These are phyloP conservation scores for Nothura maculosa DNA, from an alignment of 2,797 vertebrate genomes.

Conservation along the genomic window DNA sequence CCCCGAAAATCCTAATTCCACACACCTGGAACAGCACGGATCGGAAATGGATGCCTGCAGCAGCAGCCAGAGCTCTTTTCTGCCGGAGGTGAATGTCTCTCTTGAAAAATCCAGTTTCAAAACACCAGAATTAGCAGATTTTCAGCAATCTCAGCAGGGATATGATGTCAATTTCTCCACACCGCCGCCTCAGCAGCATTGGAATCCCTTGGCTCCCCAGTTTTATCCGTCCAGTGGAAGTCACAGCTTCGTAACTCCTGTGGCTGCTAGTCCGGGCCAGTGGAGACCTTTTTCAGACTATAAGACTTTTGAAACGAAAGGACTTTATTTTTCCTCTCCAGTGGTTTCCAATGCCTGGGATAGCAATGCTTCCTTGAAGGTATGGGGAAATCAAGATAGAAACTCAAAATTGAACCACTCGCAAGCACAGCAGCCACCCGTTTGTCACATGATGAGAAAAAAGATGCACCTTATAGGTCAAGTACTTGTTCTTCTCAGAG, in stretches of 20 bases:
- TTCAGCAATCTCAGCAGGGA: constrained; percentile 20
- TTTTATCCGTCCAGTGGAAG: constrained; percentile 82
- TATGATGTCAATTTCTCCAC: constrained; percentile 52
- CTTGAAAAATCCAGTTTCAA: constrained; percentile 58
- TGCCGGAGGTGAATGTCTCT: constrained; percentile 17
- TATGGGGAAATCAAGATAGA: constrained; percentile 74
- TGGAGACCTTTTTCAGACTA: constrained; percentile 78
- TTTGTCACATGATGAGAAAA: constrained; percentile 77
- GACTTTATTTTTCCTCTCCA: constrained; percentile 80
- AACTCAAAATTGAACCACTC: constrained; percentile 62
- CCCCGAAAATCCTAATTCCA: constrained; percentile 24
- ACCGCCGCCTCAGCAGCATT: constrained; percentile 63
- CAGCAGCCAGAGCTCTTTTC: constrained; percentile 23
- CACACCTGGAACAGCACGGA: background rate
- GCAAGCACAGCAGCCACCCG: constrained; percentile 68
- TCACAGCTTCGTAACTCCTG: constrained; percentile 88
- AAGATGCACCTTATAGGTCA: constrained; percentile 84
- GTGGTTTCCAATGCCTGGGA: constrained; percentile 80
- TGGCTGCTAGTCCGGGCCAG: constrained; percentile 79
- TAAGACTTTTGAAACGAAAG: constrained; percentile 45
- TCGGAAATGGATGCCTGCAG: background rate
- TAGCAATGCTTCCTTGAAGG: constrained; percentile 62
- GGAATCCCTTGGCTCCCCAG: constrained; percentile 87
- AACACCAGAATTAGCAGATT: constrained; percentile 49
- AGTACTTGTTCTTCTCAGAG: constrained; percentile 94